phyloP scores from a whole-genome alignment of 2,797 vertebrate species.

The Gambelia wislizenii region DNA sequence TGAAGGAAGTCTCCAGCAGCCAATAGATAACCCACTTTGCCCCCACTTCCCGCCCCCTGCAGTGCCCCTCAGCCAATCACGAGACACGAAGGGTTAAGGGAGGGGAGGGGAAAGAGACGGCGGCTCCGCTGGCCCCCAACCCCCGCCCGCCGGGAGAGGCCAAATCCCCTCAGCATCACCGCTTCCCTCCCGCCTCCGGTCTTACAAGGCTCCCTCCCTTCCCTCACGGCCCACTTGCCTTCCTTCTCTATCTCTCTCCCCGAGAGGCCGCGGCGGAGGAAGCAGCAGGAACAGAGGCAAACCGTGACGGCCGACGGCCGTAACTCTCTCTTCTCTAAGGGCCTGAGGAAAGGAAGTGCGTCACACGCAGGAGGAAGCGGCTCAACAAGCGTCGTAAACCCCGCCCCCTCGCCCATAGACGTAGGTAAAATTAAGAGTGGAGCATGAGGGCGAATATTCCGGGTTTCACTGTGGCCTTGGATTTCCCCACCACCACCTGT shows the following conservation, averaged over 20 bases:
- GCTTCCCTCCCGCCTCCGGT: background rate
- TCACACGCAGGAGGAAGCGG: background rate
- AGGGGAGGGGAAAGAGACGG: background rate
- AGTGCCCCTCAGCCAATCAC: background rate
- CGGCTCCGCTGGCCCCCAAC: no score
- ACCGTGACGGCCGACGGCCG: background rate
- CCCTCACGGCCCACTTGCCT: background rate
- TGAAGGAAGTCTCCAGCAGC: background rate
- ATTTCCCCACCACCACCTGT: no score
- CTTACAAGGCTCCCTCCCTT: no score
- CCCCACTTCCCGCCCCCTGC: background rate
- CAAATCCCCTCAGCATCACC: no score
- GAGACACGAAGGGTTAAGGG: background rate
- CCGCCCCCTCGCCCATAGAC: background rate
- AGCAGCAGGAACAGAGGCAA: no score
- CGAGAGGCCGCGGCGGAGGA: no score
- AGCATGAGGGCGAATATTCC: no score
- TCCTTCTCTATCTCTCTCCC: background rate
- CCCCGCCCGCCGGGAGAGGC: no score
- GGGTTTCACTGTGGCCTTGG: no score
- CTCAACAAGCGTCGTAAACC: background rate
- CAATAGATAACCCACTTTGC: background rate
- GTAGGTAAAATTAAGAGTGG: background rate
- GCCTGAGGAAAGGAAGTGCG: constrained; percentile 30
- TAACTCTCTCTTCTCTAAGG: background rate